Conservation (phyloP, 2,797 vertebrate species). For the Anniella stebbinsi region DNA sequence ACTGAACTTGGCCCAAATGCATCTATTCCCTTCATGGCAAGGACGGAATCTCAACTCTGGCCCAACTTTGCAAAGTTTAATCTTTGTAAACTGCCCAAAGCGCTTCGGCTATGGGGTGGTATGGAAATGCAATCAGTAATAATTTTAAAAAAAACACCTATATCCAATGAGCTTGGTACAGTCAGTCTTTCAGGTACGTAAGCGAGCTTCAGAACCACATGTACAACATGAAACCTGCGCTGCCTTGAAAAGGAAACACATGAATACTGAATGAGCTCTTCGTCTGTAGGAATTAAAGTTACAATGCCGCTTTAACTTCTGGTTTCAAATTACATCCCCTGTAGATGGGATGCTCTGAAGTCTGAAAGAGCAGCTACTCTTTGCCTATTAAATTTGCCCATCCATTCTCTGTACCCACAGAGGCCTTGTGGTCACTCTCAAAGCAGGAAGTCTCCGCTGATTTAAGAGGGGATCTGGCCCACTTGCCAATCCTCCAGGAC, state of each 20-base stretch:
- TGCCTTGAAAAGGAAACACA: not conserved
- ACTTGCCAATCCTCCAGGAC: not conserved
- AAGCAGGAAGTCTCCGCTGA: not conserved
- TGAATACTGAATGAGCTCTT: slow-evolving; percentile 7
- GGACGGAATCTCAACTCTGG: not conserved
- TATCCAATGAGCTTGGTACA: too few relatives aligned
- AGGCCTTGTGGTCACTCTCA: not conserved
- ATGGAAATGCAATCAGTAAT: too few relatives aligned
- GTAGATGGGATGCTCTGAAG: not conserved
- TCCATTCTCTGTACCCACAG: not conserved
- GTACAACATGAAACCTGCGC: not conserved
- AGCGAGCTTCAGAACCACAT: not conserved
- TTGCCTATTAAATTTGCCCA: not conserved
- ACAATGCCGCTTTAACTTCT: not conserved
- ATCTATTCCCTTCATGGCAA: not conserved
- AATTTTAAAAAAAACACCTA: too few relatives aligned
- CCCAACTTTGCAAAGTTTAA: too few relatives aligned
- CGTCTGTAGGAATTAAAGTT: not conserved
- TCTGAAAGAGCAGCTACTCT: too few relatives aligned
- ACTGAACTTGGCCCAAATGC: not conserved
- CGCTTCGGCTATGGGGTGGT: too few relatives aligned
- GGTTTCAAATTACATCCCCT: not conserved
- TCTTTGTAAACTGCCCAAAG: too few relatives aligned
- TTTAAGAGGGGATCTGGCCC: not conserved
- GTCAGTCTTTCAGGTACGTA: not conserved